Evolutionary conservation across 2,113 vertebrate species (phyloP).

Genomic region (Turnix velox): DNA sequence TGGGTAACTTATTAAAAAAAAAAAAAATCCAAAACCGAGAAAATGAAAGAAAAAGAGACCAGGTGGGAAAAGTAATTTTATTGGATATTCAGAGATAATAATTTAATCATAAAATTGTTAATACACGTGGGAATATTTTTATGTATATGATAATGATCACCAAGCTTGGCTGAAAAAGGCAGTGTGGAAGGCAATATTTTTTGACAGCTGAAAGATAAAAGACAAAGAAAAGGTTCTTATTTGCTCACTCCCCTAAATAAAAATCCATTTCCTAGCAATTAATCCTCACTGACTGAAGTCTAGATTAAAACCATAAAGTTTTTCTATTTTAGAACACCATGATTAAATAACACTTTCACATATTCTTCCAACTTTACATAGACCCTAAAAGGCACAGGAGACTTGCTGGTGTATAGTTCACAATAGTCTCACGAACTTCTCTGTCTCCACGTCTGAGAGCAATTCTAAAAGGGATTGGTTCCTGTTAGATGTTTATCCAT

Average conservation of each 20-base stretch:
- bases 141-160: background rate
- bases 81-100: background rate
- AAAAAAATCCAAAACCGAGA: no score
- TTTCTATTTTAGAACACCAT: background rate
- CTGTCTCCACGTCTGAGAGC: background rate
- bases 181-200: background rate
- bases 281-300: background rate
- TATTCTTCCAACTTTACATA: background rate
- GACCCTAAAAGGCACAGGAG: background rate
- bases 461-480: conserved; percentile 43
- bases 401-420: background rate
- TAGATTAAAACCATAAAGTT: background rate
- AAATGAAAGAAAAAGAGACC: background rate
- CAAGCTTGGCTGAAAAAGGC: background rate
- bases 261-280: background rate
- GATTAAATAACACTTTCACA: background rate
- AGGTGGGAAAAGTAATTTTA: background rate
- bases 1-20: no score
- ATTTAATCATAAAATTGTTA: background rate
- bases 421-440: background rate
- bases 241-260: background rate
- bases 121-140: background rate
- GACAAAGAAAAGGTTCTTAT: background rate
- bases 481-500: conserved; percentile 17
- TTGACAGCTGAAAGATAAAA: background rate